Evolutionary conservation across 2,797 vertebrate species (phyloP).

Genomic region (Danionella dracula): DNA sequence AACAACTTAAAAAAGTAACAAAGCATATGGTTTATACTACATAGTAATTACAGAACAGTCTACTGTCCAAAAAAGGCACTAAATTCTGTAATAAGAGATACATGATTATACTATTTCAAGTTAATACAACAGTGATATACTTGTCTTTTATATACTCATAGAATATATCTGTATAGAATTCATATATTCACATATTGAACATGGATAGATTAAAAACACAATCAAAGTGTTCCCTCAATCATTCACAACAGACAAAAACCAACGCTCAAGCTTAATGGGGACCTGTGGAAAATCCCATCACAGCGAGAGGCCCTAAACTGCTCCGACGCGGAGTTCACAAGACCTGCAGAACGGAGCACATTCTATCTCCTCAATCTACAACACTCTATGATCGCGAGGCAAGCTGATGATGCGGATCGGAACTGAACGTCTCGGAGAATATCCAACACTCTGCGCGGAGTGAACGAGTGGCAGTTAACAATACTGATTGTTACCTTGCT

Average conservation of each 20-base stretch:
- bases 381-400: constrained; percentile 10
- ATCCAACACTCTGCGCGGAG: neutral
- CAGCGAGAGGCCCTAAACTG: neutral
- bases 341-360: too few relatives aligned
- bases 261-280: neutral
- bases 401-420: neutral
- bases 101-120: constrained; percentile 81
- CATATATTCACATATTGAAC: constrained; percentile 53
- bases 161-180: constrained; percentile 56
- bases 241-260: constrained; percentile 10
- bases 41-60: constrained; percentile 98
- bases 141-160: constrained; percentile 51
- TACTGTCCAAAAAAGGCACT: constrained; percentile 99
- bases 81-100: constrained; percentile 94
- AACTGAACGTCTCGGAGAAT: neutral
- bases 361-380: neutral
- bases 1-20: constrained; percentile 91
- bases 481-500: neutral
- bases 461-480: constrained; percentile 3
- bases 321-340: neutral
- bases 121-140: constrained; percentile 61
- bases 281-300: constrained; percentile 1
- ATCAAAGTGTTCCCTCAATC: constrained; percentile 35
- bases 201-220: constrained; percentile 46
- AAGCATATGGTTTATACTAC: constrained; percentile 92